Evolutionary conservation across 2,888 invertebrate species (phyloP), one percentile per base, ranked within the genome.

Genomic region (Coecobrya sp.): DNA sequence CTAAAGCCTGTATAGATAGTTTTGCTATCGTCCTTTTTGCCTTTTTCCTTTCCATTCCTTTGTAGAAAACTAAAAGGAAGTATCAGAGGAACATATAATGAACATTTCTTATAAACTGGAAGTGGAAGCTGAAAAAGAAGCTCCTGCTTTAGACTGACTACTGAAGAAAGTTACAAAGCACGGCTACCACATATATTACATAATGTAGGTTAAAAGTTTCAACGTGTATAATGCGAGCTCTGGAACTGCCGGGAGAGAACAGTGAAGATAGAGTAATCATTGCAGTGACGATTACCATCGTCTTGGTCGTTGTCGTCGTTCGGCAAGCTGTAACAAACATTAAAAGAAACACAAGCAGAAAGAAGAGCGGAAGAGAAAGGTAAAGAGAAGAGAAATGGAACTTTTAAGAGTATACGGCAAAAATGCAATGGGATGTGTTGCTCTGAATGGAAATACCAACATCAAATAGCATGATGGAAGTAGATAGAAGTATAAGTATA

Each of bases 131-230:
- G 55, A 45, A 52, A 76, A 36, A 16, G 30, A 49, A 70, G 70
- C 25, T 42, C 30, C 30, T 19, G 55, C 27, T 30, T n/a, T 10
- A 16, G 1, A 27, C 55, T 19, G 42, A 62, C 62, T 62, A n/a
- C 68, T 36, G 16, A 27, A 52, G 49, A 81, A 81, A 81, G 55
- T 65, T 62, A 22, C 73, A 73, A 19, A 4, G 87, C 87, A 89
- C 89, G 89, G 27, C 49, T 55, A 82, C 70, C 81, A 89, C 81
- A 89, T 89, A 87, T 89, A 89, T 89, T 89, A 89, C 52, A 82
- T 68, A 89, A 89, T 82, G 82, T 89, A 82, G 89, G 89, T 89
- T 89, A 89, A 59, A 82, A 89, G 89, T 89, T 82, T 52, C 82
- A 76, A 25, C 30, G 45, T 68, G 73, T 87, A 86, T 27, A 45